Evolutionary conservation across 2,113 vertebrate genomes (phyloP).

Genomic region (Urocolius indicus): DNA sequence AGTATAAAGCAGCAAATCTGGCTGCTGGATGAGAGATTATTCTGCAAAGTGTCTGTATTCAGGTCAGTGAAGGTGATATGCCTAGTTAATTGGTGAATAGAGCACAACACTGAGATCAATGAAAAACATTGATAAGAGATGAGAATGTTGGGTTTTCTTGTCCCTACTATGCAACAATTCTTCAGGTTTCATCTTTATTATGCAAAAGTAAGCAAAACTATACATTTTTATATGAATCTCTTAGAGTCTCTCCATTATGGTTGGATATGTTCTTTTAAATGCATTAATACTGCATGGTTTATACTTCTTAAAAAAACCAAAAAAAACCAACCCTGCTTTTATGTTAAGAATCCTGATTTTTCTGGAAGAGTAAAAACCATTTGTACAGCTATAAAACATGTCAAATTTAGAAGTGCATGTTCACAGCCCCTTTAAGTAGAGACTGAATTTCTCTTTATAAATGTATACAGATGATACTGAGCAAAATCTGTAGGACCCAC

Average conservation of each 20-base stretch:
- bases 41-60: conserved; percentile 10
- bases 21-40: conserved; percentile 8
- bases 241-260: background rate
- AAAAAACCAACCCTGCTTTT: background rate
- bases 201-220: background rate
- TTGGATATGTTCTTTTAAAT: background rate
- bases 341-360: background rate
- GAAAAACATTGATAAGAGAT: background rate
- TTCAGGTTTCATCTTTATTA: background rate
- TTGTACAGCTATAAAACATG: background rate
- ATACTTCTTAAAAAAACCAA: background rate
- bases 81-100: conserved; percentile 22
- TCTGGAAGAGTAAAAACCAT: background rate
- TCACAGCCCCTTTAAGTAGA: background rate
- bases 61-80: conserved; percentile 48
- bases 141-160: background rate
- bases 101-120: conserved; percentile 28
- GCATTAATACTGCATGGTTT: background rate
- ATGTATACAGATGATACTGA: background rate
- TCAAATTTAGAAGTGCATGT: background rate
- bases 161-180: background rate
- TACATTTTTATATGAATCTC: background rate
- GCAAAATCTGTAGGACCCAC: background rate
- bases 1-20: conserved; percentile 24
- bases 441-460: background rate